Evolutionary conservation across 1,140 invertebrate genomes (phyloP).

Genomic region (Drosophila sp.): DNA sequence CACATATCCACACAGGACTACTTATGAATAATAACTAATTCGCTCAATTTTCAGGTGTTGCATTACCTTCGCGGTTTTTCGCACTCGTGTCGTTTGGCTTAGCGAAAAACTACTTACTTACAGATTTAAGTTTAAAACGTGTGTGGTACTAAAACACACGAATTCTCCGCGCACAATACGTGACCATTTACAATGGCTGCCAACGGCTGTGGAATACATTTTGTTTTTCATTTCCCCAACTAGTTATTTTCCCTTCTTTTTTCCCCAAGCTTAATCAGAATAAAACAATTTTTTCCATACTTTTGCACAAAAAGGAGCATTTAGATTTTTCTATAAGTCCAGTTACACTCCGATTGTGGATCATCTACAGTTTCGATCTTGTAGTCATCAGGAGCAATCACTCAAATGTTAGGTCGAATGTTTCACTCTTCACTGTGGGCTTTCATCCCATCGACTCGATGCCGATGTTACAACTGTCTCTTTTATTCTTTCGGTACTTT

Average conservation of each 20-base stretch:
- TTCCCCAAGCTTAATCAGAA: constrained; percentile 29
- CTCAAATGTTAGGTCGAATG: too few species aligned
- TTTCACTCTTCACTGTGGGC: too few species aligned
- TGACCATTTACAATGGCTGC: constrained; percentile 59
- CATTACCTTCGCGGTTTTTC: constrained; percentile 25
- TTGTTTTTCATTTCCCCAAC: constrained; percentile 28
- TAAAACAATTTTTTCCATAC: constrained; percentile 39
- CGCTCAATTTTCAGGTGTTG: constrained; percentile 17
- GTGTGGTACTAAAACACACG: constrained; percentile 23
- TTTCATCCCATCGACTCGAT: too few species aligned
- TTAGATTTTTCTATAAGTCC: not conserved
- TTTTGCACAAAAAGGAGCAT: not conserved
- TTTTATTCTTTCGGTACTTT: too few species aligned
- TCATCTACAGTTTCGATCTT: too few species aligned
- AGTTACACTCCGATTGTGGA: not conserved
- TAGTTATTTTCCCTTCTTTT: constrained; percentile 15
- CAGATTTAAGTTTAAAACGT: constrained; percentile 37
- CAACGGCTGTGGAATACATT: constrained; percentile 17
- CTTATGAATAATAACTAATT: constrained; percentile 4
- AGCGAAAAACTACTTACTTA: constrained; percentile 38
- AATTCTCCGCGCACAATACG: constrained; percentile 50
- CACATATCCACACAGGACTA: not conserved
- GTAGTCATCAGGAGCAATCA: too few species aligned
- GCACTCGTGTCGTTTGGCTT: constrained; percentile 14
- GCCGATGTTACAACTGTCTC: too few species aligned